Percentiles rank a stretch among this genome's conserved stretches.
Conservation (phyloP, 1,140 invertebrate species). For the Orchesella cincta region DNA sequence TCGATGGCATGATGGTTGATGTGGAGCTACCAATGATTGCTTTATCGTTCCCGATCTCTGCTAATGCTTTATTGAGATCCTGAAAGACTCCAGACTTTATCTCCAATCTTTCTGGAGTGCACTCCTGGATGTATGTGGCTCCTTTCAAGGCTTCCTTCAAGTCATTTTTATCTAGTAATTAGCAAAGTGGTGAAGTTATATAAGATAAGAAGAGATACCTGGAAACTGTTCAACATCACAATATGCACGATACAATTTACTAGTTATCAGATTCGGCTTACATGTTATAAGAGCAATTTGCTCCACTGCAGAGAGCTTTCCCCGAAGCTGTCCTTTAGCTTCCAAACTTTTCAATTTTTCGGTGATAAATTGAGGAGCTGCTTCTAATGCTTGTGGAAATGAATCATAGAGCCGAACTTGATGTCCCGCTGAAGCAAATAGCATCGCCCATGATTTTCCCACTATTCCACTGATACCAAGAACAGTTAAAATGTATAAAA, state of each 20-base stretch:
- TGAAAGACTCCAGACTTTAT: slow-evolving; percentile 80
- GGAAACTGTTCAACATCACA: too few relatives aligned
- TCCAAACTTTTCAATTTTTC: slow-evolving; percentile 72
- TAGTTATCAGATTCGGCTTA: slow-evolving; percentile 53
- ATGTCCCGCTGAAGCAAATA: slow-evolving; percentile 90
- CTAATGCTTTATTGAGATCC: slow-evolving; percentile 66
- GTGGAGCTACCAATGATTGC: slow-evolving; percentile 87
- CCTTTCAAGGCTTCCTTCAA: slow-evolving; percentile 69
- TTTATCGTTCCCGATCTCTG: slow-evolving; percentile 63
- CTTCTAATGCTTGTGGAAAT: slow-evolving; percentile 69
- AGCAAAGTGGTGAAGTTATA: neutral
- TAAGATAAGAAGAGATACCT: neutral
- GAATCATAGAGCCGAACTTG: slow-evolving; percentile 83
- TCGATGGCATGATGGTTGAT: slow-evolving; percentile 83
- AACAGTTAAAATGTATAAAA: neutral
- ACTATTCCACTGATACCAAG: slow-evolving; percentile 76
- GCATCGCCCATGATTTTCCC: slow-evolving; percentile 91
- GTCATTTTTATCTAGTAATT: slow-evolving; percentile 64
- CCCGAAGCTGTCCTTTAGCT: slow-evolving; percentile 70
- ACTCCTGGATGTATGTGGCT: slow-evolving; percentile 82
- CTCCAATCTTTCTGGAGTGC: slow-evolving; percentile 84
- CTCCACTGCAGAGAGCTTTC: slow-evolving; percentile 69
- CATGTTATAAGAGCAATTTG: slow-evolving; percentile 79
- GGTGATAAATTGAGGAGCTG: slow-evolving; percentile 73
- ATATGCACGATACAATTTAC: neutral